These are phyloP conservation scores for Drosophila paramelanica DNA, from an alignment of 2,888 invertebrate species.

Conservation along the genomic window DNA sequence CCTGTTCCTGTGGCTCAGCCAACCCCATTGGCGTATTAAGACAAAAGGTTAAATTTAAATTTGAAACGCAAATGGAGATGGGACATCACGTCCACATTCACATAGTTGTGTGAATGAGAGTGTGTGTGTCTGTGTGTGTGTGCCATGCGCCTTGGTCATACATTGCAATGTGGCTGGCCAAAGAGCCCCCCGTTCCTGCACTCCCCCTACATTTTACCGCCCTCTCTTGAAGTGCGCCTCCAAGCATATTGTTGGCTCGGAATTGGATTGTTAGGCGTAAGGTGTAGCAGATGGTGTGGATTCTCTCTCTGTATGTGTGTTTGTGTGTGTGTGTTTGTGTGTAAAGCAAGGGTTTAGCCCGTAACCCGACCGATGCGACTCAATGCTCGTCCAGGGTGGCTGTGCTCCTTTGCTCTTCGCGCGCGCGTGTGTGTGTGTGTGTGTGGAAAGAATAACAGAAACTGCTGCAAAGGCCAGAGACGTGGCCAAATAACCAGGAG, in stretches of 20 bases:
- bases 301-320: slow-evolving; percentile 39
- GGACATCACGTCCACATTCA: slow-evolving; percentile 27
- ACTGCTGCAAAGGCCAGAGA: slow-evolving; percentile 52
- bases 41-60: slow-evolving; percentile 83
- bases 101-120: slow-evolving; percentile 1
- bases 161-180: slow-evolving; percentile 72
- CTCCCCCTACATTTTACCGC: neutral
- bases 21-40: slow-evolving; percentile 72
- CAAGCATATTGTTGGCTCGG: slow-evolving; percentile 75
- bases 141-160: slow-evolving; percentile 68
- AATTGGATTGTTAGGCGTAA: slow-evolving; percentile 81
- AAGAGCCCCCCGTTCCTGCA: slow-evolving; percentile 16
- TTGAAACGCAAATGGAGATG: slow-evolving; percentile 67
- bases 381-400: slow-evolving; percentile 50
- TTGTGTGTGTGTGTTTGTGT: slow-evolving; percentile 17
- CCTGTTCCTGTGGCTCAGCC: slow-evolving; percentile 23
- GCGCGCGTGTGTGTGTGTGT: neutral
- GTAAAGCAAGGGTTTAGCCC: slow-evolving; percentile 17
- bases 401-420: slow-evolving; percentile 7
- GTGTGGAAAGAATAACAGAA: slow-evolving; percentile 50
- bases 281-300: slow-evolving; percentile 78
- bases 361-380: slow-evolving; percentile 42
- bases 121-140: slow-evolving; percentile 26
- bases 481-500: slow-evolving; percentile 43
- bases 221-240: slow-evolving; percentile 51